Base-by-base conservation (phyloP, 2,113 vertebrate genomes). In the Zosterops pallidus region DNA sequence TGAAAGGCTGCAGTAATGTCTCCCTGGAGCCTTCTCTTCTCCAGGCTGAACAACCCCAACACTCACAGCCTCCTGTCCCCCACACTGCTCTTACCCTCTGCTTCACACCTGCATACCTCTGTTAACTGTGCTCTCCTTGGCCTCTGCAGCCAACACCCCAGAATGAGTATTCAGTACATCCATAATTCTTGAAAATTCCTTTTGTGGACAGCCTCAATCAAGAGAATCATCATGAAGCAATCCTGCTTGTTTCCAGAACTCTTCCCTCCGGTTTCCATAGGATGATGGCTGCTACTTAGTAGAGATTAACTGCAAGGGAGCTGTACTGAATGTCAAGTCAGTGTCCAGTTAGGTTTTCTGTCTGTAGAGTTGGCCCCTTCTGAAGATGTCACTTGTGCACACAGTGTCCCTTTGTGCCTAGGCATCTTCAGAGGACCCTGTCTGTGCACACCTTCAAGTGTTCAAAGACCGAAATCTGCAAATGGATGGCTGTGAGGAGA, bases 151-250 rank as follows among this genome's bases (percentile, higher is more conserved):
- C 47, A 69, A 2, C 24, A 10, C 2, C 21, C 52, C 67, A 44
- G 5, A 10, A 68, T 2, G 1, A 25, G 6, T 26, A 44, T 63
- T 65, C 33, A 46, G 20, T 0, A 1, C 14, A 35, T 6, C 60
- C 15, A 12, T 25, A n/a, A 59, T 44, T 64, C 41, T 35, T 60
- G 14, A 60, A 20, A 12, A 18, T n/a, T 50, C 2, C 4, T 59
- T 83, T 79, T 72, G 5, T 46, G 31, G 12, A 7, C 11, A 56
- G 18, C 11, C 8, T 79, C 41, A 47, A 8, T 35, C 23, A 63
- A 26, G 7, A 82, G 44, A 84, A 60, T n/a, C 14, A 25, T 1
- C 11, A 44, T 14, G 15, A 69, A 83, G 4, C 2, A 63, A 83
- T 12, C 1, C 13, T 41, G 3, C 9, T 67, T 47, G 4, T 71